Percentiles rank a stretch among this genome's conserved stretches.
These are phyloP conservation scores for Aphelinus atriplicis DNA, from an alignment of 1,140 invertebrate species.

Conservation along the genomic window DNA sequence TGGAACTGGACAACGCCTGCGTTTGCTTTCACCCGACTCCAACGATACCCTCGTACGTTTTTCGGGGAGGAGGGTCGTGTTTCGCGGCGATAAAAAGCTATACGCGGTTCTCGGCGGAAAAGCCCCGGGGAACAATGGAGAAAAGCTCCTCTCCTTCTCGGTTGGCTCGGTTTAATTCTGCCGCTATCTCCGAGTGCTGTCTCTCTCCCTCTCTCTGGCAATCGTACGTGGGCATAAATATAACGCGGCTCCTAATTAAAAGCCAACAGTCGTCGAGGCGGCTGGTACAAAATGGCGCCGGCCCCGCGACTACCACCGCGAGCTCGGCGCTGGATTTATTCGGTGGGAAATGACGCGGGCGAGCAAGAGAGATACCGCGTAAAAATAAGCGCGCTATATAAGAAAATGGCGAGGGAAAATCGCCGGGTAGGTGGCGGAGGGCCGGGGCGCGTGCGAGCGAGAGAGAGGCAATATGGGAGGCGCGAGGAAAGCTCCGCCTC, in stretches of 20 bases:
- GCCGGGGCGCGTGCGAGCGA: not conserved
- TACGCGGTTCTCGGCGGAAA: too few species aligned
- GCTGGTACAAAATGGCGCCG: slow-evolving; percentile 23
- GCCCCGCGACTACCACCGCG: not conserved
- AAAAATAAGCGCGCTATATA: slow-evolving; percentile 5
- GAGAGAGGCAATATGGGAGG: slow-evolving; percentile 6
- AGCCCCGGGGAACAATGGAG: slow-evolving; percentile 21
- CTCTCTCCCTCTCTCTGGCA: too few species aligned
- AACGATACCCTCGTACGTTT: not conserved
- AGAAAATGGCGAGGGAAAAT: slow-evolving; percentile 19
- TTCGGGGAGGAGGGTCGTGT: not conserved
- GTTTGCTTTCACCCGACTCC: too few species aligned
- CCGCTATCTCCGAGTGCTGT: too few species aligned
- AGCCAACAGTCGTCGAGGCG: not conserved
- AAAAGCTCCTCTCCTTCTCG: not conserved
- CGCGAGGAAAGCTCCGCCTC: slow-evolving; percentile 40
- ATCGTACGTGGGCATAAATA: too few species aligned
- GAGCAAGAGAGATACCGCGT: not conserved
- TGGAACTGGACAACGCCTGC: slow-evolving; percentile 18
- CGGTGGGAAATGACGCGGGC: not conserved
- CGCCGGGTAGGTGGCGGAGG: slow-evolving; percentile 13
- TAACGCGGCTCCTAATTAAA: slow-evolving; percentile 24
- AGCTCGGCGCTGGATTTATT: slow-evolving; percentile 7
- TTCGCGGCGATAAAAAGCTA: too few species aligned
- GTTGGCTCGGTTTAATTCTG: too few species aligned